These are phyloP conservation scores for Botia kubotai DNA, from an alignment of 2,797 vertebrate genomes.

Conservation along the genomic window DNA sequence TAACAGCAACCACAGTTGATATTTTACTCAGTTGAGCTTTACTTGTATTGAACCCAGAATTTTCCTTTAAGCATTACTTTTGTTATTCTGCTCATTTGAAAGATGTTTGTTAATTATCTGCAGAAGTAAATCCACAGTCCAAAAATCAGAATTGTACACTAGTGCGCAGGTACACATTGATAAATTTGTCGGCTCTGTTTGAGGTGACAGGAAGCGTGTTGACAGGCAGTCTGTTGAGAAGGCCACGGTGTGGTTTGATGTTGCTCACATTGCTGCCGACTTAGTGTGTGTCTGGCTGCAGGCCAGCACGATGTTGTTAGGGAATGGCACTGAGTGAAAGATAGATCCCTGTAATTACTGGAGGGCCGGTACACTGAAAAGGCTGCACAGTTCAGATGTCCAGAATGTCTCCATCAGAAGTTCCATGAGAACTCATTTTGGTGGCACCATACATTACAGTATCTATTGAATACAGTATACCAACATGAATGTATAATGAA, in stretches of 20 bases:
- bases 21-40: too few species aligned
- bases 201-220: constrained; percentile 38
- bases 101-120: neutral
- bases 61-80: neutral
- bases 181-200: constrained; percentile 30
- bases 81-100: neutral
- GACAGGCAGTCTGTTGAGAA: constrained; percentile 33
- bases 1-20: too few species aligned
- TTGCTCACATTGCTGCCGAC: constrained; percentile 24
- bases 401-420: constrained; percentile 31
- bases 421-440: neutral
- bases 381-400: constrained; percentile 21
- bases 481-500: neutral
- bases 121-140: too few species aligned
- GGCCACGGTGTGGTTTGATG: constrained; percentile 41
- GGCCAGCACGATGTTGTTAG: constrained; percentile 63
- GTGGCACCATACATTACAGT: neutral
- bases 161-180: constrained; percentile 20
- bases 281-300: constrained; percentile 56
- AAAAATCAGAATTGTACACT: neutral
- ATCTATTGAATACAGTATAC: neutral
- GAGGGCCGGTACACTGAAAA: constrained; percentile 27
- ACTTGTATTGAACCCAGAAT: too few species aligned
- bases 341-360: constrained; percentile 62
- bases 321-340: constrained; percentile 60